Evolutionary conservation across 2,888 invertebrate genomes (phyloP).

Genomic region (Euzetes globulus): DNA sequence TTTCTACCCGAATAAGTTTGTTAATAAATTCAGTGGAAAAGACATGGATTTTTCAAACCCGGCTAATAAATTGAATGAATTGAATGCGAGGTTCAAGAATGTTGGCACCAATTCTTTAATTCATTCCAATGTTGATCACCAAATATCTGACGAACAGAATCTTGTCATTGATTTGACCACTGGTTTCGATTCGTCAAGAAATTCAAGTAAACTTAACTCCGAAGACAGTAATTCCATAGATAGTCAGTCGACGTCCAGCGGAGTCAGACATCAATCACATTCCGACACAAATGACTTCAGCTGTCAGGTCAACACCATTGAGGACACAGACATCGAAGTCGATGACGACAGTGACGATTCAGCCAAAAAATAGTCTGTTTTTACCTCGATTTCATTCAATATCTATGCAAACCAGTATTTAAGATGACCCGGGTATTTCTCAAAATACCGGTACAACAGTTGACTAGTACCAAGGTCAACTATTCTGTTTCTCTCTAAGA

Average conservation of each 20-base stretch:
- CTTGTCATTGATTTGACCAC: conserved; percentile 20
- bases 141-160: neutral
- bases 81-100: neutral
- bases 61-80: neutral
- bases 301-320: conserved; percentile 7
- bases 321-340: neutral
- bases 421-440: too few species aligned
- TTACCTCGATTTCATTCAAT: too few species aligned
- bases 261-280: neutral
- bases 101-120: neutral
- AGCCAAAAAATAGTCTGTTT: neutral
- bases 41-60: neutral
- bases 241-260: too few species aligned
- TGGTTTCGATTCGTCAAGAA: neutral
- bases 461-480: too few species aligned
- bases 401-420: too few species aligned
- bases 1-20: neutral
- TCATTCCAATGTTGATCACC: neutral
- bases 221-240: neutral
- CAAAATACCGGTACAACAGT: too few species aligned
- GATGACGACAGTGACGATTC: neutral
- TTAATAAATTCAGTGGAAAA: neutral
- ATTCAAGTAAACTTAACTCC: neutral
- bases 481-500: too few species aligned
- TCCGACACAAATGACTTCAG: neutral